Percentiles rank a stretch among this genome's conserved stretches.
Conservation (phyloP, 2,797 vertebrate genomes). For the Heterohyrax brucei region DNA sequence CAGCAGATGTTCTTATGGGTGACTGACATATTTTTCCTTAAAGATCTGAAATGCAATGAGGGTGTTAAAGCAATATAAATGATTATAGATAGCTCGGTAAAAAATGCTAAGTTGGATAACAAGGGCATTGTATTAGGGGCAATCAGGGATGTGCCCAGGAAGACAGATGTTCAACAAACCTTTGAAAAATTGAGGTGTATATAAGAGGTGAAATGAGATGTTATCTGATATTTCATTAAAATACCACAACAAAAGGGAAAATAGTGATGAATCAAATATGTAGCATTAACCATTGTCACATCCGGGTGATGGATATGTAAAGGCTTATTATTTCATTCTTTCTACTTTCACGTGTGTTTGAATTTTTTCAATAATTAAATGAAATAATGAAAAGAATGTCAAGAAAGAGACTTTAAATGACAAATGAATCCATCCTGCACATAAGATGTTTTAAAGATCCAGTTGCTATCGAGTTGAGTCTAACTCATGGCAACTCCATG, state of each 20-base stretch:
- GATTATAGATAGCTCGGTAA: not conserved
- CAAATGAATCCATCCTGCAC: fast-evolving
- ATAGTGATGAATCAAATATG: not conserved
- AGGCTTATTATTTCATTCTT: not conserved
- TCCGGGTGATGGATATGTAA: not conserved
- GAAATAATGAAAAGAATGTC: not conserved
- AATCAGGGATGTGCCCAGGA: not conserved
- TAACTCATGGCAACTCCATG: not conserved
- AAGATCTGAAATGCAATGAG: not conserved
- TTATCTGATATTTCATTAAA: not conserved
- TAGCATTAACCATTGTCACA: not conserved
- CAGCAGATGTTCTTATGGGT: too few species aligned
- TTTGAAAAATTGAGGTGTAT: not conserved
- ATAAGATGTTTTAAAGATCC: not conserved
- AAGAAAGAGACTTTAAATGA: not conserved
- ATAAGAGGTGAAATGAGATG: fast-evolving
- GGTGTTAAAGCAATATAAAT: not conserved
- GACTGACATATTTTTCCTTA: not conserved
- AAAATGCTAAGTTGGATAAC: not conserved
- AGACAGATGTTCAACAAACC: not conserved
- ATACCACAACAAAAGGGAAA: not conserved
- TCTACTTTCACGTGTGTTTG: not conserved
- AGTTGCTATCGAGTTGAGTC: not conserved
- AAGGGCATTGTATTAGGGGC: not conserved
- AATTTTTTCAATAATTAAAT: constrained; percentile 1